These are phyloP conservation scores for Dascyllus trimaculatus DNA, from an alignment of 2,113 vertebrate genomes.

Conservation along the genomic window DNA sequence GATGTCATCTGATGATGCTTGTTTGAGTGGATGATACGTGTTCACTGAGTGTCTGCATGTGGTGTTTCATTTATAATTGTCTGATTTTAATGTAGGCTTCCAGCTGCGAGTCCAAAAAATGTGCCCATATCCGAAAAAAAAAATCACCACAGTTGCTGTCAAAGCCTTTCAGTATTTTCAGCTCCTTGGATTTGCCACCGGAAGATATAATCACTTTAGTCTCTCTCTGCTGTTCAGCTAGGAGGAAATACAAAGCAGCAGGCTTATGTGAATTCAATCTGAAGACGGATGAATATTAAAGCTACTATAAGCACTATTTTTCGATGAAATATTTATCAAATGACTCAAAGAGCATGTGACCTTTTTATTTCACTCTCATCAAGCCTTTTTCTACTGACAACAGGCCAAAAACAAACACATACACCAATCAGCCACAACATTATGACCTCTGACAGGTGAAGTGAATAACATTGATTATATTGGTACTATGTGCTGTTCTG, in stretches of 20 bases:
- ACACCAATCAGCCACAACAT: too few species aligned
- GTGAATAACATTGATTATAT: too few species aligned
- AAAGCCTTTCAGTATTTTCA: neutral
- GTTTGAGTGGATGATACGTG: neutral
- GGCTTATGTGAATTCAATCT: neutral
- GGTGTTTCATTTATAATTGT: conserved; percentile 13
- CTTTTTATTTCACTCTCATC: neutral
- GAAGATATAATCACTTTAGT: conserved; percentile 5
- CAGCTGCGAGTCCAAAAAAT: conserved; percentile 27
- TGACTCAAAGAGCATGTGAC: neutral
- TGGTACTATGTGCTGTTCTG: too few species aligned
- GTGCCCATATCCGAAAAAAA: neutral
- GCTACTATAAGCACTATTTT: neutral
- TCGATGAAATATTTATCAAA: neutral
- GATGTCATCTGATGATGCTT: neutral
- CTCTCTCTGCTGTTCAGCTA: conserved; percentile 8
- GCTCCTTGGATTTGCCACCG: conserved; percentile 3
- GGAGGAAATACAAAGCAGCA: neutral
- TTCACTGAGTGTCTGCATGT: neutral
- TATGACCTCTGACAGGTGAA: too few species aligned
- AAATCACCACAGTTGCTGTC: neutral
- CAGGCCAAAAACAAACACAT: too few species aligned
- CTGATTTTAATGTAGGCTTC: neutral
- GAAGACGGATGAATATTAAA: neutral
- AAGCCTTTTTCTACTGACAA: neutral